These are phyloP conservation scores for Chloroceryle aenea DNA, from an alignment of 2,113 vertebrate genomes.

Conservation along the genomic window DNA sequence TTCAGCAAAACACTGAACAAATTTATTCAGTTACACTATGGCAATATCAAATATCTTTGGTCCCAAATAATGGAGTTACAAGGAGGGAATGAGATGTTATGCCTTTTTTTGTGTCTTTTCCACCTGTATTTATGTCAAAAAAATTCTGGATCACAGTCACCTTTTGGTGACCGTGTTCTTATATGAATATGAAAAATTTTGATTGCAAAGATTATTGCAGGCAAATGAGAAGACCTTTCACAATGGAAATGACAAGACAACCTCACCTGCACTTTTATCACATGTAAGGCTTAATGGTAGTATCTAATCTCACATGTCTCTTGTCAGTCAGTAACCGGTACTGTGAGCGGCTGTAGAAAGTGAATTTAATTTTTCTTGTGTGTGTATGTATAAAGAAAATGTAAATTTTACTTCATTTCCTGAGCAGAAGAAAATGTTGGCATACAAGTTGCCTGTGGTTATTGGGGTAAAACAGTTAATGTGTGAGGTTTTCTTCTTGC, in stretches of 20 bases:
- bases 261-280: background rate
- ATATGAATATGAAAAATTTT: background rate
- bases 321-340: constrained; percentile 12
- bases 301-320: constrained; percentile 21
- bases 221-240: background rate
- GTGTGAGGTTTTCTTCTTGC: constrained; percentile 43
- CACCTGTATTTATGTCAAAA: background rate
- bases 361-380: constrained; percentile 44
- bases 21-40: background rate
- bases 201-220: background rate
- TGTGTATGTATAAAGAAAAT: background rate
- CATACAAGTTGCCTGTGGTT: background rate
- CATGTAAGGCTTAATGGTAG: background rate
- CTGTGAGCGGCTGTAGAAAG: constrained; percentile 49
- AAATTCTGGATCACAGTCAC: background rate
- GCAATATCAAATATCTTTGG: background rate
- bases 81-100: background rate
- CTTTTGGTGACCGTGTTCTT: background rate
- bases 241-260: background rate
- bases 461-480: constrained; percentile 26
- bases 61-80: background rate
- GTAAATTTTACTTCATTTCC: background rate
- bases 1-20: background rate
- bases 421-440: constrained; percentile 1
- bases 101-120: background rate